Evolutionary conservation across 2,888 invertebrate genomes (phyloP).

Genomic region (Andrena hattorfiana): DNA sequence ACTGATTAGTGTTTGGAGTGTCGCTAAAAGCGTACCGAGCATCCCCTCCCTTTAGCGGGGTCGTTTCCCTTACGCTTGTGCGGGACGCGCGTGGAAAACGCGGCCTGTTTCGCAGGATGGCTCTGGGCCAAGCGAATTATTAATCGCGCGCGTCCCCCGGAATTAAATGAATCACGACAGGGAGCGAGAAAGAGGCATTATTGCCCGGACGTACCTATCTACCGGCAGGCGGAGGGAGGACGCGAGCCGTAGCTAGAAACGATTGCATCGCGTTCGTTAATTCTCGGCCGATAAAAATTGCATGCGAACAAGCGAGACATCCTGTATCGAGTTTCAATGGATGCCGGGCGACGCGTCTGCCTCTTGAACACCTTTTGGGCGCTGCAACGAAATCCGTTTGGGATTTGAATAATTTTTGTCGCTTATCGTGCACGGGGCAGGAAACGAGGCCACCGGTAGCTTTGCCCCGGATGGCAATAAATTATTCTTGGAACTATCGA

Average conservation of each 20-base stretch:
- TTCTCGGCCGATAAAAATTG: conserved; percentile 33
- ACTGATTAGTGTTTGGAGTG: too few species aligned
- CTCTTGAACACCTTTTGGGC: conserved; percentile 17
- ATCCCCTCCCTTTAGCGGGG: too few species aligned
- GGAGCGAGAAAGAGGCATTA: neutral
- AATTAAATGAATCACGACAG: conserved; percentile 50
- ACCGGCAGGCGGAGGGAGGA: neutral
- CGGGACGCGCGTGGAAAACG: conserved; percentile 5
- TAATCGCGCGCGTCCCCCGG: conserved; percentile 13
- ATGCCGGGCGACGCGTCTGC: neutral
- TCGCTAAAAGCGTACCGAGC: too few species aligned
- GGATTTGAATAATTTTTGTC: conserved; percentile 74
- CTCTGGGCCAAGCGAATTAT: conserved; percentile 39
- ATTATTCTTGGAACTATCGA: conserved; percentile 70
- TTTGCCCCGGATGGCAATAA: conserved; percentile 64
- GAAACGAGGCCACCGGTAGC: conserved; percentile 56
- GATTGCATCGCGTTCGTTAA: neutral
- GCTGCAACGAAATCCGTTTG: conserved; percentile 57
- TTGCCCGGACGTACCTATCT: neutral
- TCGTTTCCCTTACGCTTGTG: too few species aligned
- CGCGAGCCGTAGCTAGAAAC: neutral
- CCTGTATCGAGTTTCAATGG: conserved; percentile 20
- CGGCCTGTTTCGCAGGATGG: conserved; percentile 38
- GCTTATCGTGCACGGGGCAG: conserved; percentile 63
- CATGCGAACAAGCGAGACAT: conserved; percentile 19